phyloP scores from a whole-genome alignment of 2,113 vertebrate species.

The Climacteris rufus region DNA sequence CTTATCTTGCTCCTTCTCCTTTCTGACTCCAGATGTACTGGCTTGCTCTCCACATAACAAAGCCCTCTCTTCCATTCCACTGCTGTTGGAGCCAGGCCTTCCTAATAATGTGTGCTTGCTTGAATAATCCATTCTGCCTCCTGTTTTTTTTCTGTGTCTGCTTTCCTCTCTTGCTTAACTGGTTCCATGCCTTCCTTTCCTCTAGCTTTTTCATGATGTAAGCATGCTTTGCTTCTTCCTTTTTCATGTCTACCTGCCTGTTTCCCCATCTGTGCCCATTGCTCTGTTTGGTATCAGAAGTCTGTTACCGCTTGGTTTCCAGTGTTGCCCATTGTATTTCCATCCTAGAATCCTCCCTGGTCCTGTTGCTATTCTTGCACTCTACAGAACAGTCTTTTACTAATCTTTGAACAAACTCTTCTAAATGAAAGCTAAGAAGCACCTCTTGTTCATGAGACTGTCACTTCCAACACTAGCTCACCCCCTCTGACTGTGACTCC shows the following conservation, averaged over 20 bases:
- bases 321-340: background rate
- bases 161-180: background rate
- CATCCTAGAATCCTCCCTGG: background rate
- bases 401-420: background rate
- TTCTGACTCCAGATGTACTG: background rate
- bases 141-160: background rate
- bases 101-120: background rate
- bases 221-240: background rate
- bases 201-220: background rate
- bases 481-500: background rate
- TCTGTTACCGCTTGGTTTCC: background rate
- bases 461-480: background rate
- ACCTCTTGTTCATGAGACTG: background rate
- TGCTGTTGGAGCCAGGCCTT: background rate
- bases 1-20: background rate
- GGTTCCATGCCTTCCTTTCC: background rate
- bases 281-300: background rate
- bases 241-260: background rate
- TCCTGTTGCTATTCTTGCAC: background rate
- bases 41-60: background rate
- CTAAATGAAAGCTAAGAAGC: background rate
- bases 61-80: background rate
- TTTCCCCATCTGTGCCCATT: background rate
- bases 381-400: background rate
- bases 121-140: background rate